A percentile compares a stretch with the other conserved stretches of the same genome.
Evolutionary conservation across 2,888 invertebrate genomes (phyloP).

Genomic region (Empis livida): DNA sequence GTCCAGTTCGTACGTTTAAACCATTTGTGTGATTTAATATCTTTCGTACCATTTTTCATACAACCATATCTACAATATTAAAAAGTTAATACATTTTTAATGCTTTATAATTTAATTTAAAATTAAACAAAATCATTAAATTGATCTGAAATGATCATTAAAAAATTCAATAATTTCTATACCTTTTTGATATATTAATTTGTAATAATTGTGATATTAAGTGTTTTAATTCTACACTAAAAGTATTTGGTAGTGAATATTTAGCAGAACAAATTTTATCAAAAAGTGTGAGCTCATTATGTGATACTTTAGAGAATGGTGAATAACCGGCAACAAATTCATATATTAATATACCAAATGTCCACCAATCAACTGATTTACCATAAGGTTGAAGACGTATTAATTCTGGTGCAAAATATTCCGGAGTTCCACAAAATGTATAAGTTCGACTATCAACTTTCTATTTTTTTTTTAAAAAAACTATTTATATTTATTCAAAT

Average conservation of each 20-base stretch:
- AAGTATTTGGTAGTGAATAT: slow-evolving; percentile 73
- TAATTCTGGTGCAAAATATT: slow-evolving; percentile 89
- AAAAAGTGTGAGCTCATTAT: slow-evolving; percentile 87
- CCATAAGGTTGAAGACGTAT: slow-evolving; percentile 88
- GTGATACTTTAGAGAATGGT: slow-evolving; percentile 59
- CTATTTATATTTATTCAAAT: slow-evolving; percentile 37
- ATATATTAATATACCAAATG: slow-evolving; percentile 74
- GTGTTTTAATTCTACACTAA: slow-evolving; percentile 70
- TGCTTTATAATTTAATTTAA: no score
- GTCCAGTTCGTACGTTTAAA: slow-evolving; percentile 73
- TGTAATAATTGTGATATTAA: slow-evolving; percentile 71
- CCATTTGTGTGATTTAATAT: slow-evolving; percentile 85
- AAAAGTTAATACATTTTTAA: slow-evolving; percentile 63
- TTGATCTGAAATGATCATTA: no score
- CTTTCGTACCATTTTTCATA: slow-evolving; percentile 68
- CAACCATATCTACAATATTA: slow-evolving; percentile 55
- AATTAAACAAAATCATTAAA: no score
- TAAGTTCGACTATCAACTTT: slow-evolving; percentile 59
- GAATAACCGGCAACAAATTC: slow-evolving; percentile 90
- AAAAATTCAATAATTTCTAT: no score
- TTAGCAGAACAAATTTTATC: slow-evolving; percentile 87
- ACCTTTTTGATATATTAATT: slow-evolving; percentile 62
- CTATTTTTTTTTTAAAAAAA: no score
- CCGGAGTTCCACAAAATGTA: slow-evolving; percentile 93
- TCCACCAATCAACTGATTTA: slow-evolving; percentile 94